A percentile compares a stretch with the other conserved stretches of the same genome.
Conservation (phyloP, 2,797 vertebrate species). For the Natrix natrix region DNA sequence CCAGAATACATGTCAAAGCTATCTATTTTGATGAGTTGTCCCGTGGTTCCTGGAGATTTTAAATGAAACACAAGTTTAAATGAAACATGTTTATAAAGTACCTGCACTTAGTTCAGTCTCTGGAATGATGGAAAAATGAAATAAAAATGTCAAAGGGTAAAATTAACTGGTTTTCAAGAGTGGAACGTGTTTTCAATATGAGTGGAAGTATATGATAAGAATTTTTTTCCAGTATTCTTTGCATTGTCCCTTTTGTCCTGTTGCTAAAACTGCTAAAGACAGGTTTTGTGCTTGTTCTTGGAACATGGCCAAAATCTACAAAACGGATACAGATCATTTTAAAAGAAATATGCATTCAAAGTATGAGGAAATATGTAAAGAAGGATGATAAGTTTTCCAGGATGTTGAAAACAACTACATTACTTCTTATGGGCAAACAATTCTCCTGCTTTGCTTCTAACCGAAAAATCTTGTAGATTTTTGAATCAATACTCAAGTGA, state of each 20-base stretch:
- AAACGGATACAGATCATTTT: background rate
- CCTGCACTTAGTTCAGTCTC: background rate
- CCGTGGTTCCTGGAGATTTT: constrained; percentile 65
- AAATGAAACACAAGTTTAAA: constrained; percentile 29
- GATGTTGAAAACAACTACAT: background rate
- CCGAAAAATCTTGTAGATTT: background rate
- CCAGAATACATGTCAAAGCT: constrained; percentile 75
- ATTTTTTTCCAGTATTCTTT: too few species aligned
- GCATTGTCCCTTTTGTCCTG: background rate
- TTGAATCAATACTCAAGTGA: background rate
- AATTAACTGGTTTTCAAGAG: background rate
- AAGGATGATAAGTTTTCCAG: background rate
- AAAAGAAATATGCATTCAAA: background rate
- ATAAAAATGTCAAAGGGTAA: background rate
- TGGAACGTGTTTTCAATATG: background rate
- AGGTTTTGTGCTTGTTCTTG: background rate
- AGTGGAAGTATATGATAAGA: background rate
- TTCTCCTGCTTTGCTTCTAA: background rate
- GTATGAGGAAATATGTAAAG: background rate
- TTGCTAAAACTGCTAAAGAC: background rate
- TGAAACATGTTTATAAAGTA: background rate
- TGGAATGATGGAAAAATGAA: background rate
- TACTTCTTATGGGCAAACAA: background rate
- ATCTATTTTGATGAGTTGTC: constrained; percentile 59
- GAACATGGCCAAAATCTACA: background rate